These are phyloP conservation scores for Drosophila melanica DNA, from an alignment of 1,140 invertebrate genomes.

Conservation along the genomic window DNA sequence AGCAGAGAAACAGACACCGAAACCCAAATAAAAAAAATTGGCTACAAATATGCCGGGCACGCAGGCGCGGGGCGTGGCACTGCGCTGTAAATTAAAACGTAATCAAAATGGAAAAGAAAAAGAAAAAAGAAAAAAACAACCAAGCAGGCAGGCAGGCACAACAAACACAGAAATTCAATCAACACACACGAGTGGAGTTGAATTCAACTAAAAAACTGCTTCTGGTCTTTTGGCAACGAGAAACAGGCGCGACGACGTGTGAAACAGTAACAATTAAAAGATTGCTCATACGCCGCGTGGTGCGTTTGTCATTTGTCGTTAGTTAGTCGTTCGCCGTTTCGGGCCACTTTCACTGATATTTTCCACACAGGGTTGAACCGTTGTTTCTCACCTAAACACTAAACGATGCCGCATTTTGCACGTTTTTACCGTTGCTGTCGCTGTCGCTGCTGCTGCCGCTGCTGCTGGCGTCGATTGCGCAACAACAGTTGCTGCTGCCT, in stretches of 20 bases:
- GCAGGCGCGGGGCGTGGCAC: constrained; percentile 21
- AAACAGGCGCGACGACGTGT: constrained; percentile 53
- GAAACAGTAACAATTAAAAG: constrained; percentile 60
- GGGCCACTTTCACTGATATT: constrained; percentile 70
- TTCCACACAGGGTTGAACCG: not conserved
- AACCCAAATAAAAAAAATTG: constrained; percentile 65
- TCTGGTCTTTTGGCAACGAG: constrained; percentile 58
- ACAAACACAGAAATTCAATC: constrained; percentile 60
- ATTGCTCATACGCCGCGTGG: constrained; percentile 71
- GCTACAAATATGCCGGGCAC: constrained; percentile 53
- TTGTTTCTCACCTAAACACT: constrained; percentile 60
- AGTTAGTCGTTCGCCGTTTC: constrained; percentile 13
- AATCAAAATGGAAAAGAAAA: constrained; percentile 45
- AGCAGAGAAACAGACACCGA: constrained; percentile 59
- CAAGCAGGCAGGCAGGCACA: too few relatives aligned
- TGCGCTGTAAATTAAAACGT: constrained; percentile 51
- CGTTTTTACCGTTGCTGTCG: constrained; percentile 35
- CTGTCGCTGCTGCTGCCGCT: not conserved
- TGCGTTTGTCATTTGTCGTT: constrained; percentile 18
- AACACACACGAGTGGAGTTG: constrained; percentile 11
- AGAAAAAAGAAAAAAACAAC: not conserved
- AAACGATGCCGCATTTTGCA: constrained; percentile 49
- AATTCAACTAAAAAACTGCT: constrained; percentile 50
- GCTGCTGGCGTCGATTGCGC: constrained; percentile 25
- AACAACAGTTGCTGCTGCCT: constrained; percentile 19